Evolutionary conservation across 2,888 invertebrate genomes (phyloP).

Genomic region (Andrena dorsata): DNA sequence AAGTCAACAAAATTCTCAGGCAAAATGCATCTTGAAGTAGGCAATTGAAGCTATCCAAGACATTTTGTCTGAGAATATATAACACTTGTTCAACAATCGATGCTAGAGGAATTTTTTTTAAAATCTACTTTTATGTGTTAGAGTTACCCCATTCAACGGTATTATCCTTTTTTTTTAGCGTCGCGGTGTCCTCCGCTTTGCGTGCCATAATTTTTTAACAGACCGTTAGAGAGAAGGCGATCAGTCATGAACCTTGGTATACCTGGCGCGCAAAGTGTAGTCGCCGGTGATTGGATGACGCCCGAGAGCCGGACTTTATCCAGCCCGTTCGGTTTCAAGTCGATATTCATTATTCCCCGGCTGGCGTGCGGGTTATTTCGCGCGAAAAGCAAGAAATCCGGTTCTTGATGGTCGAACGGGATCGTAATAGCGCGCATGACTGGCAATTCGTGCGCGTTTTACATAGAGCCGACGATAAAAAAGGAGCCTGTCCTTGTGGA

Average conservation of each 20-base stretch:
- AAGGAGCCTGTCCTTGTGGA: constrained; percentile 44
- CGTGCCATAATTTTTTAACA: background rate
- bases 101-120: too few relatives aligned
- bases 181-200: too few relatives aligned
- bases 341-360: constrained; percentile 16
- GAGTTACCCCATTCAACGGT: too few relatives aligned
- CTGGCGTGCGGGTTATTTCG: constrained; percentile 26
- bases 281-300: constrained; percentile 14
- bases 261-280: constrained; percentile 3
- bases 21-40: too few relatives aligned
- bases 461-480: constrained; percentile 41
- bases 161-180: too few relatives aligned
- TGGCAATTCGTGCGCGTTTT: constrained; percentile 29
- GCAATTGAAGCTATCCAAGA: too few relatives aligned
- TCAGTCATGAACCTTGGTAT: background rate
- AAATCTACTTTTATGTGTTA: too few relatives aligned
- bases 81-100: too few relatives aligned
- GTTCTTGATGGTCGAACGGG: constrained; percentile 38
- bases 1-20: too few relatives aligned
- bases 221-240: background rate
- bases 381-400: constrained; percentile 39
- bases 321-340: constrained; percentile 10
- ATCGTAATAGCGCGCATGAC: constrained; percentile 37
- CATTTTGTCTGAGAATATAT: too few relatives aligned
- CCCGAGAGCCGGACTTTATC: constrained; percentile 12